Evolutionary conservation across 2,113 vertebrate species (phyloP).

Genomic region (Poecilia latipinna): DNA sequence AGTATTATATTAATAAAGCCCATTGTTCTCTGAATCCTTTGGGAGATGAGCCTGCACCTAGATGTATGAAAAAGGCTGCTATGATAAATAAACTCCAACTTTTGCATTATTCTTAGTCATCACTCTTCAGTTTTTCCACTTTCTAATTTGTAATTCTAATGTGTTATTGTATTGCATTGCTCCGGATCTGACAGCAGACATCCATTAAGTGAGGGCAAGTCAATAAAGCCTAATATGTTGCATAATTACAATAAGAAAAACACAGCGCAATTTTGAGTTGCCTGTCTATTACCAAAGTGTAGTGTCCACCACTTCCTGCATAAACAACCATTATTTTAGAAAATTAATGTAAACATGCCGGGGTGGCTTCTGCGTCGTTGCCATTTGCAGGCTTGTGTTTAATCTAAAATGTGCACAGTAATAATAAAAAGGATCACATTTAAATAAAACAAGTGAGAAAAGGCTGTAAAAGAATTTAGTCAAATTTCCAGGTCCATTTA

Average conservation of each 20-base stretch:
- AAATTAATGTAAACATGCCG: background rate
- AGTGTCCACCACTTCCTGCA: background rate
- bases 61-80: background rate
- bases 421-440: background rate
- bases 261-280: background rate
- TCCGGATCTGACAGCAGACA: background rate
- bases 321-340: background rate
- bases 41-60: background rate
- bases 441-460: background rate
- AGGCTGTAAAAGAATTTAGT: background rate
- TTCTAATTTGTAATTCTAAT: background rate
- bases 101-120: background rate
- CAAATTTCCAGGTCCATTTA: background rate
- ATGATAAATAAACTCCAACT: background rate
- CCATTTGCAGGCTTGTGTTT: background rate
- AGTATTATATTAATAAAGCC: background rate
- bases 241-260: slow-evolving; percentile 1
- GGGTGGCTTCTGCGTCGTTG: background rate
- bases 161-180: background rate
- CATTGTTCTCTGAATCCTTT: background rate
- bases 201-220: background rate
- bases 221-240: background rate
- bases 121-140: background rate
- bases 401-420: background rate
- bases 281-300: background rate